These are phyloP conservation scores for Planococcus citri DNA, from an alignment of 1,140 invertebrate species.

Conservation along the genomic window DNA sequence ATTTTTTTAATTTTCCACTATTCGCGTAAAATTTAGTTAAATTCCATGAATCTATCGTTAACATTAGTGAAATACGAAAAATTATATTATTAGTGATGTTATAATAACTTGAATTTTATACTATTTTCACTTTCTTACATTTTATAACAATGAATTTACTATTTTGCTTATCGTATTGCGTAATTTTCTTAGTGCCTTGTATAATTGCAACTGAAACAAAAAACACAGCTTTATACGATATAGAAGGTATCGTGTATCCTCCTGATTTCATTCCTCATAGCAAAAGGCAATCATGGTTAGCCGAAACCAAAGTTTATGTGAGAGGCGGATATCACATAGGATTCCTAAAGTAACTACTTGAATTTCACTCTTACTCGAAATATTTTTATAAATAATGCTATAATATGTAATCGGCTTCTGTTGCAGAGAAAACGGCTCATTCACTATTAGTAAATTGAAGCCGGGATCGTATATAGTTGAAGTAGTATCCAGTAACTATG, in stretches of 20 bases:
- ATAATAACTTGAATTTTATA: no score
- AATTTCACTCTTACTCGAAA: neutral
- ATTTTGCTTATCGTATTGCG: neutral
- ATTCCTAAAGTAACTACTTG: conserved; percentile 50
- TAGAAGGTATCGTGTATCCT: conserved; percentile 57
- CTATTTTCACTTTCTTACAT: neutral
- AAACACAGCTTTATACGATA: conserved; percentile 23
- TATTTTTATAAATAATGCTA: neutral
- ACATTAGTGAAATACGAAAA: no score
- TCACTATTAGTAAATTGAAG: conserved; percentile 75
- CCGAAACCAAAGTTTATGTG: conserved; percentile 62
- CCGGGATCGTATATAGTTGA: conserved; percentile 93
- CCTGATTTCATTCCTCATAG: conserved; percentile 41
- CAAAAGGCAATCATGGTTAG: conserved; percentile 46
- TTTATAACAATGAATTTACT: neutral
- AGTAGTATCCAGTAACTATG: conserved; percentile 76
- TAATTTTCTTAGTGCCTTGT: neutral
- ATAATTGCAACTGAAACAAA: neutral
- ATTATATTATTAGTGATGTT: no score
- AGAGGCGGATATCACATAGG: conserved; percentile 79
- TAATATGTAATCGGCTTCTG: conserved; percentile 20
- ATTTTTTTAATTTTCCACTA: no score
- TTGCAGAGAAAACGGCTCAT: conserved; percentile 78
- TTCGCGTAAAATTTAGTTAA: no score
- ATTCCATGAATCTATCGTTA: no score